Evolutionary conservation across 2,888 invertebrate species (phyloP).

Genomic region (Eulithis prunata): DNA sequence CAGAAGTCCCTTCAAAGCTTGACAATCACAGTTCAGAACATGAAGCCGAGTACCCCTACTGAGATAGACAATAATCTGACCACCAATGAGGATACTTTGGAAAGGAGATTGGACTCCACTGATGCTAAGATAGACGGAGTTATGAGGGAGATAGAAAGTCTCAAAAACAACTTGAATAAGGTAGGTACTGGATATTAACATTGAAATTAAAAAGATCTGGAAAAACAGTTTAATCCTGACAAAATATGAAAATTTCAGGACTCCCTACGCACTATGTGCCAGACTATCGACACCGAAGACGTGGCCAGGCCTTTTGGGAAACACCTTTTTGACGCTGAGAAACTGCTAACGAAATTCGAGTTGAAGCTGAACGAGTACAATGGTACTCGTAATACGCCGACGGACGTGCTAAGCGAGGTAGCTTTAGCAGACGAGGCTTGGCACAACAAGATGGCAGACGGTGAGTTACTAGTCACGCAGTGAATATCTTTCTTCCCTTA

Average conservation of each 20-base stretch:
- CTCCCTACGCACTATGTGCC: conserved; percentile 63
- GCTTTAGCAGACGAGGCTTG: conserved; percentile 78
- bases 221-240: no score
- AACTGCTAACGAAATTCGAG: conserved; percentile 83
- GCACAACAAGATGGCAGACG: conserved; percentile 79
- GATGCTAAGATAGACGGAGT: conserved; percentile 71
- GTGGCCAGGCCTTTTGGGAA: conserved; percentile 60
- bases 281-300: conserved; percentile 60
- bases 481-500: no score
- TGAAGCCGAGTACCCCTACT: conserved; percentile 43
- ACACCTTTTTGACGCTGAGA: conserved; percentile 79
- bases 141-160: conserved; percentile 62
- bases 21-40: conserved; percentile 51
- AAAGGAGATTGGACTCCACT: conserved; percentile 64
- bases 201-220: no score
- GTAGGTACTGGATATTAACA: conserved; percentile 44
- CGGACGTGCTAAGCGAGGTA: conserved; percentile 73
- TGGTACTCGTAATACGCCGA: conserved; percentile 53
- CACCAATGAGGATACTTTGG: conserved; percentile 55
- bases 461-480: conserved; percentile 44
- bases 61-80: conserved; percentile 65
- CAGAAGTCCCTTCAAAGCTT: conserved; percentile 65
- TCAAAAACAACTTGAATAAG: conserved; percentile 67
- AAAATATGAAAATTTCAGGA: conserved; percentile 53
- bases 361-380: conserved; percentile 81